Evolutionary conservation across 2,113 vertebrate species (phyloP), one percentile per base, ranked within the genome.

Genomic region (Crotalus viridis): DNA sequence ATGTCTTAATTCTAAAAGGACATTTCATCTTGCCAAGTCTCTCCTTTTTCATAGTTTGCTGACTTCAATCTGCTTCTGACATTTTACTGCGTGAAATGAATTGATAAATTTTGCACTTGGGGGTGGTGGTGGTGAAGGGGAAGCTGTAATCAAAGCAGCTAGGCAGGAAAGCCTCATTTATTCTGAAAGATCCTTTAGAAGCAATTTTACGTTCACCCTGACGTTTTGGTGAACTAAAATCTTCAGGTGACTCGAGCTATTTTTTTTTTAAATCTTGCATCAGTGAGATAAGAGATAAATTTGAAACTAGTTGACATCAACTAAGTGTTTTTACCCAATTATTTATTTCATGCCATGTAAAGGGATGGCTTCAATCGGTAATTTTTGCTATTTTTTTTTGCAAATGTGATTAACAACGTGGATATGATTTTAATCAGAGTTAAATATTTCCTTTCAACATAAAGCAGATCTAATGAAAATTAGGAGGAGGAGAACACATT

Each of bases 41-140:
- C 88, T 92, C 1, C 91, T 91, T 87, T 87, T 1, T 93, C 89
- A 69, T 55, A 91, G 94, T 95, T 92, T 89, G 1, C 87, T 86
- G 0, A 5, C 33, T 81, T 74, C 21, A 48, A 52, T 91, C 33
- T 93, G 21, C 85, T 94, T 91, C 56, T 24, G 46, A 92, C 54
- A 93, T 87, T 28, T 93, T 56, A 28, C 15, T 92, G 81, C 56
- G 92, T 90, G 1, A 88, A 92, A 13, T 85, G 81, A 17, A 28
- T 0, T 94, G 54, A 93, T 59, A n/a, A 64, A 88, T 89, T 91
- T 52, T 48, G 3, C 86, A 43, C 61, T 22, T 57, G 46, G 7
- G 90, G 94, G 3, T 5, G 26, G 22, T 0, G 10, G 55, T 51
- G 48, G 8, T 51, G 1, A 10, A 5, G 26, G 46, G 22, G 9